Percentiles rank a stretch among this genome's conserved stretches.
These are phyloP conservation scores for Hydrophis major DNA, from an alignment of 2,797 vertebrate genomes.

Conservation along the genomic window DNA sequence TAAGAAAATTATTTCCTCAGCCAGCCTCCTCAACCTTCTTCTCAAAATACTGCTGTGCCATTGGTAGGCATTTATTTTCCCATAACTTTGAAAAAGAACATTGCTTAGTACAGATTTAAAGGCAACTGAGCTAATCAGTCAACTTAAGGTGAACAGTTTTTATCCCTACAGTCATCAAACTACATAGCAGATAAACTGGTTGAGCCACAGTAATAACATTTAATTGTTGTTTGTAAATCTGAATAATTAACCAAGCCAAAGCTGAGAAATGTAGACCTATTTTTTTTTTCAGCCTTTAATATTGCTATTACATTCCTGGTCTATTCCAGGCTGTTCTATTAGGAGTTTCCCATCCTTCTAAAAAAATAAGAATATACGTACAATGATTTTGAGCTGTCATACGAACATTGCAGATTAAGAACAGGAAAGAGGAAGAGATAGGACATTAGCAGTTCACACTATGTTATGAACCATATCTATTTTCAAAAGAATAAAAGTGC, in stretches of 20 bases:
- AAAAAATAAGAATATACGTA: background rate
- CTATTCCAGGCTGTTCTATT: background rate
- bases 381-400: background rate
- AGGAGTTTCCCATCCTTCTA: background rate
- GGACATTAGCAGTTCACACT: background rate
- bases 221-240: slow-evolving; percentile 26
- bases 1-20: background rate
- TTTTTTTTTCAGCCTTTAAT: slow-evolving; percentile 1
- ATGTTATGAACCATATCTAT: background rate
- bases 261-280: background rate
- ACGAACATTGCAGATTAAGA: background rate
- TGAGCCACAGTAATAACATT: slow-evolving; percentile 37
- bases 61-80: background rate
- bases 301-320: slow-evolving; percentile 16
- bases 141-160: background rate
- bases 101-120: background rate
- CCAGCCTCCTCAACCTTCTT: background rate
- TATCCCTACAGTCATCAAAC: background rate
- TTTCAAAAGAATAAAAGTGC: background rate
- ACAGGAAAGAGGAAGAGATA: background rate
- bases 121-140: background rate
- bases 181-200: slow-evolving; percentile 47
- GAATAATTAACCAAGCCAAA: slow-evolving; percentile 12
- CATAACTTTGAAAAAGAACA: accelerated
- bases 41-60: background rate